phyloP scores from a whole-genome alignment of 2,888 invertebrate species.

The Nemotelus pantherinus region DNA sequence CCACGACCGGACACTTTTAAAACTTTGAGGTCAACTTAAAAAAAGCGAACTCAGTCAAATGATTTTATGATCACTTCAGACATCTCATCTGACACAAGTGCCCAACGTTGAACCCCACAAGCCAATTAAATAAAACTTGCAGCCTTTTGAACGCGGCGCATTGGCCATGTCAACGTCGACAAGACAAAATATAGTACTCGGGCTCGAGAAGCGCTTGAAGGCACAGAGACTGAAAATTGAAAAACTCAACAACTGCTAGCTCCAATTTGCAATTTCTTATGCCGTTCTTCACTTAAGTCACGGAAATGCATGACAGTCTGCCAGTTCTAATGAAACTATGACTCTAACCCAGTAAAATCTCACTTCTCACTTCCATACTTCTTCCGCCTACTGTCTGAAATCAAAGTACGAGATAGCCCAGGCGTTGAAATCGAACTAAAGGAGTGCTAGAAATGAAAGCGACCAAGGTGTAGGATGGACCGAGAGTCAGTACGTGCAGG shows the following conservation, averaged over 20 bases:
- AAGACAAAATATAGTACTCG: background rate
- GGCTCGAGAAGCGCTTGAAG: conserved; percentile 13
- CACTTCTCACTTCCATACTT: no score
- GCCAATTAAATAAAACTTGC: conserved; percentile 6
- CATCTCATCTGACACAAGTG: background rate
- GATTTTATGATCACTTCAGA: no score
- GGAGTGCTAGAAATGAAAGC: background rate
- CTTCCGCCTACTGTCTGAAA: no score
- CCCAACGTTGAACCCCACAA: background rate
- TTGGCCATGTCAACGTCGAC: conserved; percentile 14
- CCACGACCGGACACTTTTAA: no score
- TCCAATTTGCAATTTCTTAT: conserved; percentile 34
- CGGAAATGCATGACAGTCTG: conserved; percentile 36
- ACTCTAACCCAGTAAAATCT: background rate
- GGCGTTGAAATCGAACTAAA: conserved; percentile 23
- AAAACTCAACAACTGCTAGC: conserved; percentile 18
- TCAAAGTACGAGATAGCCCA: background rate
- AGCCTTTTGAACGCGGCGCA: conserved; percentile 1
- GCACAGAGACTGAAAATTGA: background rate
- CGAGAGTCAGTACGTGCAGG: background rate
- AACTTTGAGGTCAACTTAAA: no score
- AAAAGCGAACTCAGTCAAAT: no score
- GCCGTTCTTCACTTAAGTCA: conserved; percentile 7
- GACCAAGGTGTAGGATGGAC: conserved; percentile 3
- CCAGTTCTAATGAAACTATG: conserved; percentile 30